Evolutionary conservation across 2,888 invertebrate genomes (phyloP).

Genomic region (Cantharis rufa): DNA sequence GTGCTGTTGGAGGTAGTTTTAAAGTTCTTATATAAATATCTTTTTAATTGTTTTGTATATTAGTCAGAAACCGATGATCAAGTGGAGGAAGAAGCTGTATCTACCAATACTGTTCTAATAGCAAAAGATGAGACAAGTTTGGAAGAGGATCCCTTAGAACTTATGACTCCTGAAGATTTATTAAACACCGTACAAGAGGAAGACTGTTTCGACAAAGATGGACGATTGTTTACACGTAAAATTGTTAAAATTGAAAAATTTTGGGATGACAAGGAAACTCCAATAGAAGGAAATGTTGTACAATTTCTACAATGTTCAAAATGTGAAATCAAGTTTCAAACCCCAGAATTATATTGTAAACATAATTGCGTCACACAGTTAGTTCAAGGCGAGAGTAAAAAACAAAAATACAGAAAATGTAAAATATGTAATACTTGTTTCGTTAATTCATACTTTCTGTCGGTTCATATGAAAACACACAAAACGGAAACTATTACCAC

Average conservation of each 20-base stretch:
- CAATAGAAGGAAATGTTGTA: conserved; percentile 21
- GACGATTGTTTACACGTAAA: conserved; percentile 58
- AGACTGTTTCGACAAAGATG: conserved; percentile 58
- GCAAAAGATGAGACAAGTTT: background rate
- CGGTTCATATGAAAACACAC: conserved; percentile 66
- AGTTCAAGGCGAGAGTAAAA: conserved; percentile 14
- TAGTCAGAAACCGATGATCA: background rate
- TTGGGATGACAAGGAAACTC: conserved; percentile 53
- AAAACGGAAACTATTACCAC: conserved; percentile 42
- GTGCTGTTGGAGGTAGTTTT: conserved; percentile 63
- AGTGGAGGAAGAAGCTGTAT: background rate
- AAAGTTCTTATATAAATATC: background rate
- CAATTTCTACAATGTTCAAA: conserved; percentile 57
- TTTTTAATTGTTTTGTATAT: background rate
- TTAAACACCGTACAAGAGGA: conserved; percentile 57
- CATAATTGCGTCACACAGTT: conserved; percentile 52
- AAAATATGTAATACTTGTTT: conserved; percentile 58
- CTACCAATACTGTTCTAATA: background rate
- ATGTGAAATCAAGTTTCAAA: conserved; percentile 57
- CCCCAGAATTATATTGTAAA: conserved; percentile 54
- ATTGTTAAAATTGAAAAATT: conserved; percentile 65
- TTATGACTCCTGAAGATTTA: conserved; percentile 35
- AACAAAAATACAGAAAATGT: conserved; percentile 48
- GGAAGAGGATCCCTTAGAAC: conserved; percentile 26
- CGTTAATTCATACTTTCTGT: conserved; percentile 61